Base-by-base conservation (phyloP, 2,113 vertebrate species). In the Dromas ardeola region DNA sequence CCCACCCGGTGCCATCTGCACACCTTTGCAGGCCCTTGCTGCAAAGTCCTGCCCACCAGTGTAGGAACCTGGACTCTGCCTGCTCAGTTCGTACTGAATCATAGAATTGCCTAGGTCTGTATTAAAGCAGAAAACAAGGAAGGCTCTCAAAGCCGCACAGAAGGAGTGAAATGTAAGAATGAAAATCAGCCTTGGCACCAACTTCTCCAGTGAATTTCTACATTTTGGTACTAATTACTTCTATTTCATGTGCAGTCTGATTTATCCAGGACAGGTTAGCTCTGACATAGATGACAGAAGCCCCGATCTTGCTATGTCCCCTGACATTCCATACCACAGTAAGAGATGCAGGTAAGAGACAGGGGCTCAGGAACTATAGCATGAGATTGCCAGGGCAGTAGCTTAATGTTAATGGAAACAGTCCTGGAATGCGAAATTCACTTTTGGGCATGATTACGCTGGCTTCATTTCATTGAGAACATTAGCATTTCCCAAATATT, bases 31-130 rank as follows among this genome's bases (percentile, higher is more conserved):
- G 42, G 18, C 25, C 42, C n/a, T 22, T 34, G 45, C 50, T 36
- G 49, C 66, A 43, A 83, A 49, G 61, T 42, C 18, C 26, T 76
- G 62, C 4, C 23, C 52, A 29, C 23, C 63, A 15, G 11, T 1
- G 11, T 8, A 21, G 72, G 15, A 61, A 27, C 69, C 43, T 0
- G 2, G 29, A 3, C 56, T 5, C 47, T 5, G 0, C 27, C 13
- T 23, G 73, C 74, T 49, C 19, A 0, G 4, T 10, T 36, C 8
- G 0, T 25, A 22, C 3, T 0, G 0, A 79, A 49, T 49, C 47
- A 22, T 5, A 49, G 47, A 49, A 49, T 49, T 49, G 22, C 47
- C 47, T 49, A 49, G 14, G 12, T n/a, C 19, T 1, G 7, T 27
- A 6, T 18, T 50, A 17, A 50, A 38, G 38, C 74, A 59, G 74